Base-by-base conservation (phyloP, 1,140 invertebrate genomes). In the Pogonus chalceus region DNA sequence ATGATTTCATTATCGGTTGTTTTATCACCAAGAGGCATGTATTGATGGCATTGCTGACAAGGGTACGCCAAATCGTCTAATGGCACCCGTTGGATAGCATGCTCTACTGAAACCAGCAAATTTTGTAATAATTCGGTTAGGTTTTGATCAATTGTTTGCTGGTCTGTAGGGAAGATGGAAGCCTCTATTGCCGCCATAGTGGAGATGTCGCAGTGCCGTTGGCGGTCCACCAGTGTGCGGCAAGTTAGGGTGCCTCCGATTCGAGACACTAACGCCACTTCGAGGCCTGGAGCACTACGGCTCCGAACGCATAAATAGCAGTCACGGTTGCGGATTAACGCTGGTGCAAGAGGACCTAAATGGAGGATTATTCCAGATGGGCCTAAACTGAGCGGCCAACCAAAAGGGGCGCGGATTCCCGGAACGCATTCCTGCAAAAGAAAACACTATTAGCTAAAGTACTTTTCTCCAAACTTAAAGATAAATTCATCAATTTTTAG, bases 31-130 rank as follows among this genome's bases (percentile, higher is more conserved):
- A 69, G 47, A 23, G 67, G 53, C 68, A 75, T 54, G 70, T 76
- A 68, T 70, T 76, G 54, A 62, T 73, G 65, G 62, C 77, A 80
- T 21, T 74, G 74, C 20, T 74, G 73, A 64, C 78, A 67, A 20
- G 79, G 80, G 65, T 81, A 82, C 43, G 77, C 74, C 37, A 84
- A 65, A 58, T 82, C 79, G 63, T 83, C 81, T 21, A 83, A 62
- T 22, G 80, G 81, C 24, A 83, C 76, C 23, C 81, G 72, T 61
- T 80, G 79, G 57, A 84, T 80, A 55, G 78, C 80, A n/a, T 78
- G 75, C 65, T 84, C 82, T 20, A 83, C 79, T 48, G 78, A 79
- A 20, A 84, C 77, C 35, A 84, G 67, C 21, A 84, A 71, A 60
- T 75, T 79, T 58, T 79, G 76, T 52, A 84, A 72, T 53, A 82